Percentiles rank a stretch among this genome's conserved stretches.
These are phyloP conservation scores for Apteryx mantelli DNA, from an alignment of 2,113 vertebrate genomes.

Conservation along the genomic window DNA sequence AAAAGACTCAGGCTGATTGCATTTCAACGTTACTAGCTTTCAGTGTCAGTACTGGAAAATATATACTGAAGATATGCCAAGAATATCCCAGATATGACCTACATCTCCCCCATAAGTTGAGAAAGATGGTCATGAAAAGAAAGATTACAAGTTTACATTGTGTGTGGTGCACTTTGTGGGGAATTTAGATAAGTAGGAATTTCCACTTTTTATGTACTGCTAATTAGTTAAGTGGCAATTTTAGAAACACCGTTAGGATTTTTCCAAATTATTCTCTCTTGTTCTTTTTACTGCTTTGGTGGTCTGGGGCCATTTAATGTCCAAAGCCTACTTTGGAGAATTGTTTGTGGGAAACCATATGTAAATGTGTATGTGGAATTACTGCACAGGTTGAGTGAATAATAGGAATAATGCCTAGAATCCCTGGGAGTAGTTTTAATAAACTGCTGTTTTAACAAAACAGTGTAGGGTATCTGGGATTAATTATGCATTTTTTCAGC, in stretches of 20 bases:
- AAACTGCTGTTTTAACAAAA: neutral
- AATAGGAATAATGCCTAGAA: neutral
- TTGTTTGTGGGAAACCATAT: neutral
- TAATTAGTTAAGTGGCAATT: neutral
- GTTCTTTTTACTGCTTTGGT: neutral
- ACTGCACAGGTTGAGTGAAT: neutral
- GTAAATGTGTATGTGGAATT: neutral
- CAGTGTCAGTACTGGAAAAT: neutral
- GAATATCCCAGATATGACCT: neutral
- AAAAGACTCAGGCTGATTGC: neutral
- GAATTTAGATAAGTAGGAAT: fast-evolving
- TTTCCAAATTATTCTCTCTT: neutral
- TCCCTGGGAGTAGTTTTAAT: neutral
- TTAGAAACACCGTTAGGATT: fast-evolving
- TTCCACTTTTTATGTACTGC: neutral
- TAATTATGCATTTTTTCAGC: neutral
- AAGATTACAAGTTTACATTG: neutral
- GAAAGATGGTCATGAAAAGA: neutral
- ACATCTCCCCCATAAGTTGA: neutral
- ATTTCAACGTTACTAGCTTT: neutral
- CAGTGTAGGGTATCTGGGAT: neutral
- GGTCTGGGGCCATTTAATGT: neutral
- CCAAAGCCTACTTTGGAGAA: neutral
- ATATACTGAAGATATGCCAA: fast-evolving
- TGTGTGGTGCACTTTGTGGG: fast-evolving